A percentile compares a stretch with the other conserved stretches of the same genome.
Evolutionary conservation across 2,888 invertebrate genomes (phyloP).

Genomic region (Leptopilina myrica): DNA sequence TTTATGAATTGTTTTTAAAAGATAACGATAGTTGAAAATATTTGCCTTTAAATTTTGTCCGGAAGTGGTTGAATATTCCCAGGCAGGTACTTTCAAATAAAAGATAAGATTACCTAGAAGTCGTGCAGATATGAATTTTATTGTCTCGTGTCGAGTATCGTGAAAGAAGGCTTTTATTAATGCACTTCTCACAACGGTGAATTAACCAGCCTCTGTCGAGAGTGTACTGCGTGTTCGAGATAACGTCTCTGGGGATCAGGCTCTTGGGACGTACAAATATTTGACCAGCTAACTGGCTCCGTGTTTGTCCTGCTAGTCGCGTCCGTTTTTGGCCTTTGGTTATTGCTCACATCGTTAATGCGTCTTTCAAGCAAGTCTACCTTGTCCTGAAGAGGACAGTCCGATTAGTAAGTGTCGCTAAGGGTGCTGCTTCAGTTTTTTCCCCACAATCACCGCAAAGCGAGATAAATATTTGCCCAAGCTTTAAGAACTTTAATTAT

Average conservation of each 20-base stretch:
- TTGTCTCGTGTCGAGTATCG: conserved; percentile 42
- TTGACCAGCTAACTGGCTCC: conserved; percentile 47
- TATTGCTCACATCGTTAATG: conserved; percentile 29
- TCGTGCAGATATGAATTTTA: conserved; percentile 50
- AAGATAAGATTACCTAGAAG: conserved; percentile 56
- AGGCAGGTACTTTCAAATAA: conserved; percentile 45
- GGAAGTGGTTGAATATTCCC: conserved; percentile 40
- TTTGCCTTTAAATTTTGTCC: conserved; percentile 13
- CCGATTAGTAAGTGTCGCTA: conserved; percentile 26
- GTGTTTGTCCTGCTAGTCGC: conserved; percentile 36
- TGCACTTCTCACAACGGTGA: conserved; percentile 53
- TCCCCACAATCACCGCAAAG: neutral
- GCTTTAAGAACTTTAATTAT: neutral
- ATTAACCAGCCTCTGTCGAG: conserved; percentile 50
- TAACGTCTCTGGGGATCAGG: conserved; percentile 44
- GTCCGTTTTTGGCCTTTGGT: conserved; percentile 34
- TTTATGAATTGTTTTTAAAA: neutral
- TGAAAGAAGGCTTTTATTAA: conserved; percentile 48
- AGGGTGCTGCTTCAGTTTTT: conserved; percentile 30
- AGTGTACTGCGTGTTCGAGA: conserved; percentile 44
- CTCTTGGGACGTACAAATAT: conserved; percentile 49
- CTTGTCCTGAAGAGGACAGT: conserved; percentile 23
- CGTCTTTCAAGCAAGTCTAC: conserved; percentile 18
- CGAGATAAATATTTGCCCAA: neutral
- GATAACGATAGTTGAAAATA: neutral